Conservation (phyloP, 2,888 invertebrate species). For the Emmelina monodactyla region DNA sequence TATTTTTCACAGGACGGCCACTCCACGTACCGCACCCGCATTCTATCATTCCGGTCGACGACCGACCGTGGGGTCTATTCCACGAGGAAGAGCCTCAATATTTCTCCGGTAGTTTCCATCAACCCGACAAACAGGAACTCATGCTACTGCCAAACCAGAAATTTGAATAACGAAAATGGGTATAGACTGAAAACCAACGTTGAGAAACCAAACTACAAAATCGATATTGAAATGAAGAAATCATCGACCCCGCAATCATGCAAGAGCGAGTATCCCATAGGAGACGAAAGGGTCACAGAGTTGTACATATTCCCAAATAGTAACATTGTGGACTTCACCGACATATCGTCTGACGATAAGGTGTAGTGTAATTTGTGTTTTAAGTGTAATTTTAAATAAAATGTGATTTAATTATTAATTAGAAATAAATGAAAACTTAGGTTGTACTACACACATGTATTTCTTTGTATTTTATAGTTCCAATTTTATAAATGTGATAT, state of each 20-base stretch:
- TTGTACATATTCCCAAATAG: conserved; percentile 57
- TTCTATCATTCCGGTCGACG: conserved; percentile 50
- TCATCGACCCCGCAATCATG: conserved; percentile 22
- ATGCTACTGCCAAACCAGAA: conserved; percentile 35
- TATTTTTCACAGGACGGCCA: conserved; percentile 48
- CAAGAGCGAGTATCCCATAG: conserved; percentile 30
- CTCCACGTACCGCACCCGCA: conserved; percentile 49
- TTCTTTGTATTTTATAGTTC: too few relatives aligned
- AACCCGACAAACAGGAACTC: conserved; percentile 33
- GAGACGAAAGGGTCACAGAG: conserved; percentile 50
- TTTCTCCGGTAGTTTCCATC: conserved; percentile 27
- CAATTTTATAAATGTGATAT: too few relatives aligned
- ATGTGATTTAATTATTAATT: too few relatives aligned
- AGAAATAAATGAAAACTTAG: too few relatives aligned
- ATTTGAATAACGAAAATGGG: conserved; percentile 29
- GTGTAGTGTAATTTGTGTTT: too few relatives aligned
- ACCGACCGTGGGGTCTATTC: conserved; percentile 45
- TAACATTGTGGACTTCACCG: conserved; percentile 53
- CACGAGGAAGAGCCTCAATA: conserved; percentile 41
- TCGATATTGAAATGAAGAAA: conserved; percentile 22
- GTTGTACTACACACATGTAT: too few relatives aligned
- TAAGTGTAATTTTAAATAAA: too few relatives aligned
- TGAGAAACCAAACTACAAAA: conserved; percentile 27
- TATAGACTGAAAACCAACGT: conserved; percentile 24
- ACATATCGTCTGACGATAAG: conserved; percentile 50